Evolutionary conservation across 2,797 vertebrate species (phyloP), one percentile per base, ranked within the genome.

Genomic region (Manis crassicaudata): DNA sequence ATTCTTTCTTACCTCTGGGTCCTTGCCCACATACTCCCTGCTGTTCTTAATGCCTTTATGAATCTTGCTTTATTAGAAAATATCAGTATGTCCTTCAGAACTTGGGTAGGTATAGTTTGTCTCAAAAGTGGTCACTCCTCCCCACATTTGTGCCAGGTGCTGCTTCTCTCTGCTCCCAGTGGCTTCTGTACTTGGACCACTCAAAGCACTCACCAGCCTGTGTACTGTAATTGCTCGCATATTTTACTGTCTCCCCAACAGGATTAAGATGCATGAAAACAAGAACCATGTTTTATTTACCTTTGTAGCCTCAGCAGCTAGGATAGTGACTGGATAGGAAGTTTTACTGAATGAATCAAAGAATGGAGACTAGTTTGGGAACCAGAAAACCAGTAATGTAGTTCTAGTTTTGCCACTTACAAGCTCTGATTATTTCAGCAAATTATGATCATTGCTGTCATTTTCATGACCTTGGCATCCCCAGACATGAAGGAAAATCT

Each of bases 21-120:
- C 63, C 40, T 56, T 43, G 29, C 35, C 32, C 14, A 20, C 1
- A 9, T 23, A 50, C 16, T 67, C 68, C 70, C 65, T 50, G 29
- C 63, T 79, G 50, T n/a, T 79, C 13, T 21, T 58, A 37, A 73
- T 9, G 76, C 2, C 25, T 86, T 83, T 80, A 68, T 11, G 76
- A 91, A 73, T 27, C 32, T 81, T 76, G 7, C 6, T 94, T 95
- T 46, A 35, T 95, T 91, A 89, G 70, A 86, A 92, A 81, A 84
- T 35, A 58, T 29, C 37, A 75, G 0, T 29, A 43, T 43, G 35
- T 72, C 40, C 43, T 88, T 92, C 23, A 84, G 77, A 95, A 52
- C n/a, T 10, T 83, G 37, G 14, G 5, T 17, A 72, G 77, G 32
- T 20, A 5, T 50, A 32, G 7, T 75, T 87, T 50, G 50, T 80